phyloP scores from a whole-genome alignment of 2,113 vertebrate genomes.

The Raja brachyura region DNA sequence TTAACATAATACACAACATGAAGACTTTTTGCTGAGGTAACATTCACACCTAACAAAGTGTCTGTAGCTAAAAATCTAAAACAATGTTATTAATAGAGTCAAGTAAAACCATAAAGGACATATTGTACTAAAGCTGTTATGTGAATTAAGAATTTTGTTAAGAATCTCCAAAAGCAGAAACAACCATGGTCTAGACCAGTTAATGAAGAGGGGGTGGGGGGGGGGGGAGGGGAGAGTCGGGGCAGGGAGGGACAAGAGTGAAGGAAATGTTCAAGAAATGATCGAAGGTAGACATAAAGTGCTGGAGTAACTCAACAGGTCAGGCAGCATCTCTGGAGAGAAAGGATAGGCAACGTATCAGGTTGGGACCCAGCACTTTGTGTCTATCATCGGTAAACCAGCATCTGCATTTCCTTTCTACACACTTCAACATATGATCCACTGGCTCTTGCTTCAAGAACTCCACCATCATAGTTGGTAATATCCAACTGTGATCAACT shows the following conservation, averaged over 20 bases:
- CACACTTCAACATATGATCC: background rate
- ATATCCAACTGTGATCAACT: background rate
- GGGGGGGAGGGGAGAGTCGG: no score
- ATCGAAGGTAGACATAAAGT: no score
- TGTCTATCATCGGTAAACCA: no score
- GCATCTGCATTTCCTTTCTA: no score
- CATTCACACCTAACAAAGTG: background rate
- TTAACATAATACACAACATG: no score
- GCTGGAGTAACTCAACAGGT: no score
- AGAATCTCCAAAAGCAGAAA: background rate
- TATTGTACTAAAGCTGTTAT: background rate
- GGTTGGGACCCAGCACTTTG: no score
- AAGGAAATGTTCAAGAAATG: background rate
- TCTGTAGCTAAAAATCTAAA: background rate
- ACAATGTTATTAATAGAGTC: background rate
- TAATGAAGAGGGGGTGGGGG: background rate
- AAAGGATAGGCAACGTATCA: no score
- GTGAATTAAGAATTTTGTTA: background rate
- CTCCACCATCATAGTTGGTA: background rate
- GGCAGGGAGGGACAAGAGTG: no score
- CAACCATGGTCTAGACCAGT: background rate
- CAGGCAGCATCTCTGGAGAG: no score
- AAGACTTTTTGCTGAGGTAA: background rate
- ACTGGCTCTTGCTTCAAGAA: background rate
- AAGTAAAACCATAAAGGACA: background rate